Conservation (phyloP, 2,113 vertebrate species). For the Cyprinodon tularosa region DNA sequence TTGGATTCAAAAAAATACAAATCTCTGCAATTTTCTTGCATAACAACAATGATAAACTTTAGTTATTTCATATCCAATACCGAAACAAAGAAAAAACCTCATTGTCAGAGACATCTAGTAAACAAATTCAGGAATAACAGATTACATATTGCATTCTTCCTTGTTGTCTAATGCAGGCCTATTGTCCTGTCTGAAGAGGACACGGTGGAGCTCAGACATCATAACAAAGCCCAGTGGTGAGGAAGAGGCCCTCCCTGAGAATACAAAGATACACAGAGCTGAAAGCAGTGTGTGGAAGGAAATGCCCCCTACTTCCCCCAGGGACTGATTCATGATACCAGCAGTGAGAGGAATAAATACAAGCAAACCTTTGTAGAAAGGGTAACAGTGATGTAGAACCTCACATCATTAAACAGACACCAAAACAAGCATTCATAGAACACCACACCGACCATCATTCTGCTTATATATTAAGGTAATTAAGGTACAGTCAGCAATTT, state of each 20-base stretch:
- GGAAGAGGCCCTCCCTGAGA: constrained; percentile 64
- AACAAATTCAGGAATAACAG: neutral
- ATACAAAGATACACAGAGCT: constrained; percentile 53
- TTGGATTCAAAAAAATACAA: neutral
- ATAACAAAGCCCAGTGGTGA: constrained; percentile 55
- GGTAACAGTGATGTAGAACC: neutral
- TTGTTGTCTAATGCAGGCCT: neutral
- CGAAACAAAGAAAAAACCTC: neutral
- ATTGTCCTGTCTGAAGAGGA: constrained; percentile 38
- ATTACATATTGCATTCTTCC: neutral
- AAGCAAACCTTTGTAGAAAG: neutral
- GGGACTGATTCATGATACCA: constrained; percentile 44
- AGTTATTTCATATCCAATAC: neutral
- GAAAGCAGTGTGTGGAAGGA: constrained; percentile 47
- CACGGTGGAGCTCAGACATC: constrained; percentile 18
- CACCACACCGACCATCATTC: too few relatives aligned
- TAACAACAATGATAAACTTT: neutral
- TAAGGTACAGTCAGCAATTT: too few relatives aligned
- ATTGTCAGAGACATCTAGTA: neutral
- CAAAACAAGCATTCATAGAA: neutral
- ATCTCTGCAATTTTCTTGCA: neutral
- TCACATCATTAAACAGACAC: neutral
- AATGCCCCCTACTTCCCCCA: constrained; percentile 40
- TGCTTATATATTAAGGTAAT: too few relatives aligned
- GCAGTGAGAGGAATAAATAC: neutral